Base-by-base conservation (phyloP, 2,113 vertebrate genomes). In the Catharus bicknelli region DNA sequence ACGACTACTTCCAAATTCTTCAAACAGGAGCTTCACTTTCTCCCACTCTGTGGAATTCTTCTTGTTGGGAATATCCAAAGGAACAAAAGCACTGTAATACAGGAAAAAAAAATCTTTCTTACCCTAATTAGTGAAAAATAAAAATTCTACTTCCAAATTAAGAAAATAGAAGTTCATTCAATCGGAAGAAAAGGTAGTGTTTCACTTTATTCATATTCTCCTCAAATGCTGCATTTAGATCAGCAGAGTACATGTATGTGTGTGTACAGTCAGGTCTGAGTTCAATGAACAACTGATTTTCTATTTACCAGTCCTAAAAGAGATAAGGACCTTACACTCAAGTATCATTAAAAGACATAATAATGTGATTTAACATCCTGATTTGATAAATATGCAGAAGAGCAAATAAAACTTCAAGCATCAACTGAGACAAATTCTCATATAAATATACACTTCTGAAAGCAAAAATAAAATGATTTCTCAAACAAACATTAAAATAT, bases 11-110 rank as follows among this genome's bases (percentile, higher is more conserved):
- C 99, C 99, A 95, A 99, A 98, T 96, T 99, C 99, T 95, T 99
- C 98, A 97, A 99, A 99, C 26, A 99, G 96, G 45, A 99, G 98
- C 59, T 99, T 98, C 32, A 99, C 98, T 97, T 99, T 99, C 89
- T 99, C 98, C 99, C 99, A 99, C 26, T 99, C 98, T 13, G 99
- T 99, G 61, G 99, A 98, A 96, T 99, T 99, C 95, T 98, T 98
- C 86, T 97, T 97, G 43, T 96, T 96, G 21, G 98, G 98, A 85
- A 98, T 95, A 77, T 97, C 95, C 88, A 99, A 96, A 50, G 99
- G 99, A 94, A 99, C 98, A 95, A 99, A 99, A 13, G 99, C 98
- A 93, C 99, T 99, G 92, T 47, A 98, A 98, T 5, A 90, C 76
- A 89, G 45, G 4, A 42, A 16, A 26, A 32, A 94, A 34, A 34